Evolutionary conservation across 2,113 vertebrate species (phyloP).

Genomic region (Brachypodius melanocephalos): DNA sequence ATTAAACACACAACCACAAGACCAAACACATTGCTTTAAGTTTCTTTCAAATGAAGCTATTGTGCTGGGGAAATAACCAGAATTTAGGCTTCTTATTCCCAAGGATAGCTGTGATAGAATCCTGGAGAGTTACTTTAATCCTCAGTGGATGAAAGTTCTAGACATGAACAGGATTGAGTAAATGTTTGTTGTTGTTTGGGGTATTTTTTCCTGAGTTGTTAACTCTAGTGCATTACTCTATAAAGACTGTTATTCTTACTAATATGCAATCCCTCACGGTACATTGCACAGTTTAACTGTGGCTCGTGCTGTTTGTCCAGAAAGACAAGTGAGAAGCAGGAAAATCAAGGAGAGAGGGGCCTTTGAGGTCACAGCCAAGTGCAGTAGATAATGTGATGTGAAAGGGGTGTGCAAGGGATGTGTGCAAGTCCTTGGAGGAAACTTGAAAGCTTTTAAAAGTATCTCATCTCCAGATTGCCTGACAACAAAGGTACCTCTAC

Average conservation of each 20-base stretch:
- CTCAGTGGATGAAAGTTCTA: background rate
- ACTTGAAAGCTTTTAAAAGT: slow-evolving; percentile 47
- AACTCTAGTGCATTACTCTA: background rate
- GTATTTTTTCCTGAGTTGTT: background rate
- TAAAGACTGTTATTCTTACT: background rate
- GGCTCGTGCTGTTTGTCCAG: slow-evolving; percentile 10
- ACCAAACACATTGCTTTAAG: background rate
- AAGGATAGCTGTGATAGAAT: background rate
- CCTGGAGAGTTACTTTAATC: background rate
- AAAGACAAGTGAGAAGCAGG: slow-evolving; percentile 53
- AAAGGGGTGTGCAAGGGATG: background rate
- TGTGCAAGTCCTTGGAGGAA: slow-evolving; percentile 29
- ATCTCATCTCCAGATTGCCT: slow-evolving; percentile 59
- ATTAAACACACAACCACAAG: background rate
- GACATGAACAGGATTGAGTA: background rate
- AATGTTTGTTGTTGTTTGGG: background rate
- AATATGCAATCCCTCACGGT: background rate
- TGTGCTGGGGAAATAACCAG: background rate
- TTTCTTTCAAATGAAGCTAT: background rate
- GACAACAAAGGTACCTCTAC: slow-evolving; percentile 34
- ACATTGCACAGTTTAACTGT: slow-evolving; percentile 26
- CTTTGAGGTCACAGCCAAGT: slow-evolving; percentile 62
- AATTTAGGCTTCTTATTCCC: background rate
- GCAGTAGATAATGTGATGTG: slow-evolving; percentile 47
- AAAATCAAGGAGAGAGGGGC: slow-evolving; percentile 45